A percentile compares a stretch with the other conserved stretches of the same genome.
phyloP scores from a whole-genome alignment of 2,113 vertebrate genomes.

The Neotoma lepida region DNA sequence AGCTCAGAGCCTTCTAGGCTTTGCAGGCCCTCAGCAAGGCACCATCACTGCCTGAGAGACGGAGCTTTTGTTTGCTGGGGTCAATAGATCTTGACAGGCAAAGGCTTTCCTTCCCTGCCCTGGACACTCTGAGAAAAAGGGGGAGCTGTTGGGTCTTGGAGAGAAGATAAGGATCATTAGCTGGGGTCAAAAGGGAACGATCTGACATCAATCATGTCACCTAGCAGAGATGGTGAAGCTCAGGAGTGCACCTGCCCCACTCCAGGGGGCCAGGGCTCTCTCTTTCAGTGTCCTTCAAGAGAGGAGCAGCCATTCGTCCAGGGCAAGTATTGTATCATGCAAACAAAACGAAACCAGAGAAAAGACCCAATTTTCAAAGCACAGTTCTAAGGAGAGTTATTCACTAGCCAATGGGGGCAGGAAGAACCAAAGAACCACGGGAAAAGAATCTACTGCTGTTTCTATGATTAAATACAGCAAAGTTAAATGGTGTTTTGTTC shows the following conservation, averaged over 20 bases:
- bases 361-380: conserved; percentile 69
- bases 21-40: background rate
- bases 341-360: conserved; percentile 65
- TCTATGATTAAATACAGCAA: background rate
- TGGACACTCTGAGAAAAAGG: conserved; percentile 58
- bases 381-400: conserved; percentile 66
- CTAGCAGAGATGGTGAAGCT: conserved; percentile 74
- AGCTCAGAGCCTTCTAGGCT: background rate
- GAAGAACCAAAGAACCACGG: background rate
- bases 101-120: conserved; percentile 47
- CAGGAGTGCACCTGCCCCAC: conserved; percentile 75
- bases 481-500: background rate
- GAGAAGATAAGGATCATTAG: conserved; percentile 77
- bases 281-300: conserved; percentile 74
- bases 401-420: background rate
- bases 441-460: background rate
- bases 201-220: conserved; percentile 76
- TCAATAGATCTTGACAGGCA: conserved; percentile 68
- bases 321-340: conserved; percentile 64
- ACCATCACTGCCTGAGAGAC: background rate
- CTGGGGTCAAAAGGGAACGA: conserved; percentile 69
- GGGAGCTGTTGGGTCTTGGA: conserved; percentile 31
- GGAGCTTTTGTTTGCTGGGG: conserved; percentile 38
- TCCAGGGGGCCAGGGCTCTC: conserved; percentile 63
- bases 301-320: conserved; percentile 63